Percentiles rank a stretch among this genome's conserved stretches.
Conservation (phyloP, 2,888 invertebrate species). For the Calliphora vomitoria region DNA sequence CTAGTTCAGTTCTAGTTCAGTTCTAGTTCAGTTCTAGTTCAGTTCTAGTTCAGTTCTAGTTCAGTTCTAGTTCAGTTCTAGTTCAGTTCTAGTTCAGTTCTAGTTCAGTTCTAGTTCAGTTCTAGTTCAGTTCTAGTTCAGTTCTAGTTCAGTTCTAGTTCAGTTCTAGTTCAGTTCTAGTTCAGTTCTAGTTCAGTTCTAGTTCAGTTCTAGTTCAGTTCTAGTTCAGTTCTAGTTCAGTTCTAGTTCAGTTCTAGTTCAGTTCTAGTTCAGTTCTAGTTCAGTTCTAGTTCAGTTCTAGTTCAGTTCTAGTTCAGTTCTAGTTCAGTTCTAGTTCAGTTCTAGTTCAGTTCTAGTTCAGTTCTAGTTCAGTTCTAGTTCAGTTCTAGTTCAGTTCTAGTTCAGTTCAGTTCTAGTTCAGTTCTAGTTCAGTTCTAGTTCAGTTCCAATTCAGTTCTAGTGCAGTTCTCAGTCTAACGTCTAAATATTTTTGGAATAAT, state of each 20-base stretch:
- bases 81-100: not conserved
- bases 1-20: not conserved
- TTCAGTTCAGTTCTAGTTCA: not conserved
- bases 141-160: too few species aligned
- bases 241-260: not conserved
- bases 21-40: too few species aligned
- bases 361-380: not conserved
- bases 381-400: not conserved
- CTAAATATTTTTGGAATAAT: not conserved
- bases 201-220: conserved; percentile 1
- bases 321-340: not conserved
- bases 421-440: not conserved
- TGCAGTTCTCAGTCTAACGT: not conserved
- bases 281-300: not conserved
- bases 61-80: too few species aligned
- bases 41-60: too few species aligned
- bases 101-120: conserved; percentile 1
- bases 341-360: not conserved
- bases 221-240: not conserved
- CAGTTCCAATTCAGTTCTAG: not conserved
- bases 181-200: too few species aligned
- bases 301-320: not conserved
- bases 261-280: not conserved
- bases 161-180: too few species aligned
- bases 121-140: not conserved